A percentile compares a stretch with the other conserved stretches of the same genome.
These are phyloP conservation scores for Furcula furcula DNA, from an alignment of 2,888 invertebrate genomes.

Conservation along the genomic window DNA sequence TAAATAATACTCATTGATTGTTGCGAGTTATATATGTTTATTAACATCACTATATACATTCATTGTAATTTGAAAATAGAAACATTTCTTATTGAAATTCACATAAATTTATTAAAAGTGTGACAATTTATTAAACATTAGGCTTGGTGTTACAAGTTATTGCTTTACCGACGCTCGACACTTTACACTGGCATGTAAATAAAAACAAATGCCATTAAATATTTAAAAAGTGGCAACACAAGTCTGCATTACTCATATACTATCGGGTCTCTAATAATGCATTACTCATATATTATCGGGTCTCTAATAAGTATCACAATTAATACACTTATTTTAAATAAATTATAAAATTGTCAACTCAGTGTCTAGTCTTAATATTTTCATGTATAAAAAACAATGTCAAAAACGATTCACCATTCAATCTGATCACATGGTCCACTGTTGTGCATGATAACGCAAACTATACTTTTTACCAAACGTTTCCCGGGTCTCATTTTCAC, in stretches of 20 bases:
- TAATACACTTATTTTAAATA: constrained; percentile 79
- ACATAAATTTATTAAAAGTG: constrained; percentile 69
- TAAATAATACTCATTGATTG: constrained; percentile 29
- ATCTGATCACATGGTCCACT: constrained; percentile 77
- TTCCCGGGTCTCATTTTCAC: constrained; percentile 62
- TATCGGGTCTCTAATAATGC: constrained; percentile 5
- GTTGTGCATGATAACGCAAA: constrained; percentile 72
- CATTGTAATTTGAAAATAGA: constrained; percentile 76
- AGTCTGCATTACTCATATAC: constrained; percentile 52
- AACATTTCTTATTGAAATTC: constrained; percentile 72
- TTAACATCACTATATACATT: constrained; percentile 79
- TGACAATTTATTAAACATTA: constrained; percentile 61
- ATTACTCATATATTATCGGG: constrained; percentile 37
- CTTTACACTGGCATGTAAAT: constrained; percentile 44
- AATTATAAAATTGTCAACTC: constrained; percentile 78
- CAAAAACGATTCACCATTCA: constrained; percentile 74
- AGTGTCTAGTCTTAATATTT: constrained; percentile 64
- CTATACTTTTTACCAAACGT: constrained; percentile 61
- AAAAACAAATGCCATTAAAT: constrained; percentile 55
- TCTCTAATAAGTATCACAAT: constrained; percentile 74
- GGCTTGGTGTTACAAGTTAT: constrained; percentile 63
- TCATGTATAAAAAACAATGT: constrained; percentile 74
- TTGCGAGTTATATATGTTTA: constrained; percentile 76
- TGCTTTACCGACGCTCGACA: constrained; percentile 41
- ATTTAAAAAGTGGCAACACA: constrained; percentile 52